phyloP scores from a whole-genome alignment of 2,888 invertebrate species.

The Thymelicus lineola region DNA sequence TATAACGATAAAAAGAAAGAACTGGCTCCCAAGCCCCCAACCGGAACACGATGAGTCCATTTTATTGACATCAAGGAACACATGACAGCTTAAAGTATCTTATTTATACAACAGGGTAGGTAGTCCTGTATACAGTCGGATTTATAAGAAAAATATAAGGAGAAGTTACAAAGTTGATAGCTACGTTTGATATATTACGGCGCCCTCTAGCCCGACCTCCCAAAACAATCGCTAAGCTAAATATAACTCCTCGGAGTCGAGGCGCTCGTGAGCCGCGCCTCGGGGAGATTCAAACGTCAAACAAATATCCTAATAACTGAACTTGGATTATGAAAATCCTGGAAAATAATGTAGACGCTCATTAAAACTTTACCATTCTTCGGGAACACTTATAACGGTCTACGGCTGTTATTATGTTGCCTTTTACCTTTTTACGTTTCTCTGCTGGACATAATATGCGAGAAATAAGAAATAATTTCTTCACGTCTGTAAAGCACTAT shows the following conservation, averaged over 20 bases:
- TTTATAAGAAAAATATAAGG: neutral
- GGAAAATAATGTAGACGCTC: neutral
- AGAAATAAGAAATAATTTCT: no score
- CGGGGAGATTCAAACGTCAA: slow-evolving; percentile 4
- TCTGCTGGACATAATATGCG: no score
- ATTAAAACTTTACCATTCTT: neutral
- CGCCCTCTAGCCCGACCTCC: slow-evolving; percentile 7
- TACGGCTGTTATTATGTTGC: neutral
- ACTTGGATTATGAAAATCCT: slow-evolving; percentile 12
- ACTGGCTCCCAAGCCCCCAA: neutral
- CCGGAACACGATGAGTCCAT: neutral
- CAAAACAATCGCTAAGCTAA: slow-evolving; percentile 11
- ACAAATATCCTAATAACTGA: slow-evolving; percentile 10
- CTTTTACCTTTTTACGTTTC: neutral
- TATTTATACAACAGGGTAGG: no score
- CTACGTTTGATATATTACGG: neutral
- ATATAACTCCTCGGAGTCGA: neutral
- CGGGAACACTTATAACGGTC: neutral
- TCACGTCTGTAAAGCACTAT: no score
- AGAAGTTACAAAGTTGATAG: neutral
- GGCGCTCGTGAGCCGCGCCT: neutral
- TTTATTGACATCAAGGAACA: no score
- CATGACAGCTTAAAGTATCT: no score
- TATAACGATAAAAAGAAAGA: no score
- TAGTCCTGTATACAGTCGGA: no score